Conservation (phyloP, 2,113 vertebrate species). For the Orcinus orca region DNA sequence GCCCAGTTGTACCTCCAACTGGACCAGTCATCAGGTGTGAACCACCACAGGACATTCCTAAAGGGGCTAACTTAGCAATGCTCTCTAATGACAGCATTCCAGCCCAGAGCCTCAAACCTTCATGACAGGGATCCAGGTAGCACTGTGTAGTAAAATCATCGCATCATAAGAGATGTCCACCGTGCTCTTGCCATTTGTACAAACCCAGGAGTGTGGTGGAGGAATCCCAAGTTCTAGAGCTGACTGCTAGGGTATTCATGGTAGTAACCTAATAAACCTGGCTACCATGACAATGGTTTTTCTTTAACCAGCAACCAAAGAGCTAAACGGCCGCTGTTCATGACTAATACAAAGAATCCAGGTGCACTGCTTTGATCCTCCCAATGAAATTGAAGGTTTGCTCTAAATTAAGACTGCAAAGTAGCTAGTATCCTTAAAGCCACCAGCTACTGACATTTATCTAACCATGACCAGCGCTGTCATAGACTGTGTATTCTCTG, state of each 20-base stretch:
- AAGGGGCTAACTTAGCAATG: background rate
- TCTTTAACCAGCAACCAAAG: background rate
- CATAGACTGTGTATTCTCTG: background rate
- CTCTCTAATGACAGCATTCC: background rate
- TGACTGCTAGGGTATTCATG: background rate
- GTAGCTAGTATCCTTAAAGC: background rate
- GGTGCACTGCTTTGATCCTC: background rate
- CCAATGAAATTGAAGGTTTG: background rate
- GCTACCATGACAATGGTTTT: background rate
- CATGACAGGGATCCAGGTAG: background rate
- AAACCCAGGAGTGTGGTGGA: too few species aligned
- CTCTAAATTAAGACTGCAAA: background rate
- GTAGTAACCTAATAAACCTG: background rate
- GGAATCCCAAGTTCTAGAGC: background rate
- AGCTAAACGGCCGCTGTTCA: background rate
- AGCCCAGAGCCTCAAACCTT: background rate
- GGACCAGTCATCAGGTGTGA: too few species aligned
- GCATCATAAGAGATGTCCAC: background rate
- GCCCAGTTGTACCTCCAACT: background rate
- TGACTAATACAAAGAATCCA: background rate
- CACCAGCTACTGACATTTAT: background rate
- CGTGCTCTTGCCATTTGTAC: background rate
- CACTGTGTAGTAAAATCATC: background rate
- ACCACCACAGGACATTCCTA: background rate
- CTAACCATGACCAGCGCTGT: background rate